These are phyloP conservation scores for Zapus hudsonius DNA, from an alignment of 2,113 vertebrate species.

Conservation along the genomic window DNA sequence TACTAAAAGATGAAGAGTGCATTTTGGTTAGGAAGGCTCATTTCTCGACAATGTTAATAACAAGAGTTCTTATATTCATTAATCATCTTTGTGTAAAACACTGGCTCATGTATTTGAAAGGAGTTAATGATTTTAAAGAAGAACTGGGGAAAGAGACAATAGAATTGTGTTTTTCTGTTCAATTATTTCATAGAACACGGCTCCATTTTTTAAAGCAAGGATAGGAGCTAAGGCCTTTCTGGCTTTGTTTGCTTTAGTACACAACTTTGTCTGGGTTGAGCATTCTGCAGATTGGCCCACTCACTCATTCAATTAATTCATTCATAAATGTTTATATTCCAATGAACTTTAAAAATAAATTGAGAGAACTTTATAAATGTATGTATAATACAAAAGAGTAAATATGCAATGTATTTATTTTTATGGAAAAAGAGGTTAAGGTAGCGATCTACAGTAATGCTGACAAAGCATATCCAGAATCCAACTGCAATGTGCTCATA, in stretches of 20 bases:
- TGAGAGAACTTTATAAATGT: slow-evolving; percentile 18
- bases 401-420: not conserved
- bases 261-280: not conserved
- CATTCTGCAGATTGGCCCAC: not conserved
- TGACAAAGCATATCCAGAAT: not conserved
- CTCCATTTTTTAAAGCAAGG: slow-evolving; percentile 36
- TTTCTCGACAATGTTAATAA: slow-evolving; percentile 73
- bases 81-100: slow-evolving; percentile 57
- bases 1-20: slow-evolving; percentile 69
- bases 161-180: slow-evolving; percentile 52
- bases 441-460: not conserved
- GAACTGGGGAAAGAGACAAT: slow-evolving; percentile 65
- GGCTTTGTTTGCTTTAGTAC: slow-evolving; percentile 21
- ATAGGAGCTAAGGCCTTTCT: slow-evolving; percentile 28
- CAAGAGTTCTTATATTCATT: slow-evolving; percentile 61
- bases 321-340: not conserved
- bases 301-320: slow-evolving; percentile 19
- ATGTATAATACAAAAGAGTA: not conserved
- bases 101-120: slow-evolving; percentile 60
- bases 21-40: slow-evolving; percentile 56
- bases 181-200: slow-evolving; percentile 58
- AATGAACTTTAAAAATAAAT: slow-evolving; percentile 34
- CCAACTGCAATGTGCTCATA: slow-evolving; percentile 4
- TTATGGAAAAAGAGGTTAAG: not conserved
- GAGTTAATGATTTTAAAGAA: slow-evolving; percentile 69